Evolutionary conservation across 1,140 invertebrate species (phyloP).

Genomic region (Steinernema feltiae): DNA sequence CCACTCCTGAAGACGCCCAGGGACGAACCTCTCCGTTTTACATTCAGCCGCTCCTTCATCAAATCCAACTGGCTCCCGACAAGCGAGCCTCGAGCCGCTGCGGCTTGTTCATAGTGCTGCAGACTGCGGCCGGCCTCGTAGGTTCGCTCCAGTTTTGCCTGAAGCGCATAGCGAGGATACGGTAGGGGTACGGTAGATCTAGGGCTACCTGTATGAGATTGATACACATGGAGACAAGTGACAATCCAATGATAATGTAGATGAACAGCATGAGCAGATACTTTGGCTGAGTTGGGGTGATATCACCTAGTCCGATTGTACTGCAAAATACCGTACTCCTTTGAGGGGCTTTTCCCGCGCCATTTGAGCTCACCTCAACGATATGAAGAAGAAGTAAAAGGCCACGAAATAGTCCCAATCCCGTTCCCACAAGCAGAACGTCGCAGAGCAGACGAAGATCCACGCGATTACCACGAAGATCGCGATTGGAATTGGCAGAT

Average conservation of each 20-base stretch:
- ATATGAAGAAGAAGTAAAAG: slow-evolving; percentile 88
- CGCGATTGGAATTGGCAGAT: slow-evolving; percentile 45
- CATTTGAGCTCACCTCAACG: slow-evolving; percentile 33
- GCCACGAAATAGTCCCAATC: slow-evolving; percentile 76
- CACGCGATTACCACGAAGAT: slow-evolving; percentile 44
- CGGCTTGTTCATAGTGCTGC: too few relatives aligned
- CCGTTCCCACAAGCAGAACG: slow-evolving; percentile 64
- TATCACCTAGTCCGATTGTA: slow-evolving; percentile 50
- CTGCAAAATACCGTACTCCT: slow-evolving; percentile 36
- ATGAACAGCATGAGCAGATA: slow-evolving; percentile 85
- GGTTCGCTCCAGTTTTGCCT: slow-evolving; percentile 45
- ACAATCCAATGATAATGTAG: slow-evolving; percentile 85
- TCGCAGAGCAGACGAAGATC: slow-evolving; percentile 47
- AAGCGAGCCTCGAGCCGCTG: slow-evolving; percentile 11
- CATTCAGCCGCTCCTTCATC: slow-evolving; percentile 12
- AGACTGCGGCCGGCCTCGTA: slow-evolving; percentile 40
- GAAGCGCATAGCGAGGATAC: slow-evolving; percentile 23
- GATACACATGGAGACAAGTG: slow-evolving; percentile 90
- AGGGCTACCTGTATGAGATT: slow-evolving; percentile 80
- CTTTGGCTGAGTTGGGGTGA: slow-evolving; percentile 66
- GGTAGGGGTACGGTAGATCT: not conserved
- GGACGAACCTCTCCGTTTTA: slow-evolving; percentile 18
- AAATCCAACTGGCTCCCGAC: slow-evolving; percentile 19
- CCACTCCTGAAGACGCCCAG: slow-evolving; percentile 24
- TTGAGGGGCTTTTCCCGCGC: not conserved